A percentile compares a stretch with the other conserved stretches of the same genome.
Conservation (phyloP, 2,797 vertebrate species). For the Steatocranus sp. region DNA sequence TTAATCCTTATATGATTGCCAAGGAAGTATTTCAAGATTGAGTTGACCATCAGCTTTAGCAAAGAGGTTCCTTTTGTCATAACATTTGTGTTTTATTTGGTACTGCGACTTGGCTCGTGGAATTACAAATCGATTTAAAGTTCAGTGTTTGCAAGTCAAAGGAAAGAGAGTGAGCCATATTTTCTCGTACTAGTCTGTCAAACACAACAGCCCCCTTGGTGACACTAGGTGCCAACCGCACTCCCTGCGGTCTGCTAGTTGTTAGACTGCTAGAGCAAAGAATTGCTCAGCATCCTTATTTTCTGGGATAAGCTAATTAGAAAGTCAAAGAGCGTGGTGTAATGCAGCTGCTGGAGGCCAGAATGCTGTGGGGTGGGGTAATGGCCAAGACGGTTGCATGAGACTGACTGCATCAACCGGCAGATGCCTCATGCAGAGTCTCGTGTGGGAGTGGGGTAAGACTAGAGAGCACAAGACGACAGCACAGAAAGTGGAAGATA, state of each 20-base stretch:
- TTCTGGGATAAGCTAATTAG: slow-evolving; percentile 71
- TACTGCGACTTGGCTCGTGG: not conserved
- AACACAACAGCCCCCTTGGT: slow-evolving; percentile 58
- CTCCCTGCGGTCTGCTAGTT: slow-evolving; percentile 59
- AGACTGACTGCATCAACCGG: slow-evolving; percentile 51
- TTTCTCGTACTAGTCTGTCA: slow-evolving; percentile 37
- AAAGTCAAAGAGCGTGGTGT: slow-evolving; percentile 70
- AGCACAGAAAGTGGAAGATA: not conserved
- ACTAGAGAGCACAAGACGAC: not conserved
- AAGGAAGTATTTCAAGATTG: not conserved
- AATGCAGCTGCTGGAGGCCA: slow-evolving; percentile 68
- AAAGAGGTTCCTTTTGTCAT: not conserved
- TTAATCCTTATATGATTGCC: not conserved
- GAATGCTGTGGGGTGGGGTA: slow-evolving; percentile 29
- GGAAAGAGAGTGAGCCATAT: slow-evolving; percentile 21
- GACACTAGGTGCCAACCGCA: slow-evolving; percentile 47
- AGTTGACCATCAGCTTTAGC: not conserved
- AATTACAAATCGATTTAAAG: slow-evolving; percentile 13
- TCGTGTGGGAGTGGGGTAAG: not conserved
- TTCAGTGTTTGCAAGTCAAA: slow-evolving; percentile 26
- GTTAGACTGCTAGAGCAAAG: slow-evolving; percentile 77
- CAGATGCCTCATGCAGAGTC: slow-evolving; percentile 51
- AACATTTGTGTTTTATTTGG: not conserved
- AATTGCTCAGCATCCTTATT: slow-evolving; percentile 72
- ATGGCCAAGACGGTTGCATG: slow-evolving; percentile 46